phyloP scores from a whole-genome alignment of 2,888 invertebrate species.

The Smittia sp. region DNA sequence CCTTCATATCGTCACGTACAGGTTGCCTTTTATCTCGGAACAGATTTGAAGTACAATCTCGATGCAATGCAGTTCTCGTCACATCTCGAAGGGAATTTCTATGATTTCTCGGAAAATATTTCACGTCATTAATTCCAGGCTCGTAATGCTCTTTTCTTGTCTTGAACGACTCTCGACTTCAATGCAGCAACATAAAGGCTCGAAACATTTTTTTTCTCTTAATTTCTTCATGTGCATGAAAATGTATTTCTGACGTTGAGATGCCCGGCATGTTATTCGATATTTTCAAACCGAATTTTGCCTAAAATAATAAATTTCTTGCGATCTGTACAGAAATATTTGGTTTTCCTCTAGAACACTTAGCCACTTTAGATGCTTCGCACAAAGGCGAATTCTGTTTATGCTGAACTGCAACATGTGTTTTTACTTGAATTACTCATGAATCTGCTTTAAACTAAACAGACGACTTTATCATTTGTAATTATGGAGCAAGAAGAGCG shows the following conservation, averaged over 20 bases:
- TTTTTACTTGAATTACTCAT: slow-evolving; percentile 38
- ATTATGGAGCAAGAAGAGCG: background rate
- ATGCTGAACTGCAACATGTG: slow-evolving; percentile 19
- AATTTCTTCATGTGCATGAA: background rate
- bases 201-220: background rate
- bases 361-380: background rate
- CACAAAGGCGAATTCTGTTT: background rate
- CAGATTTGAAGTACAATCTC: slow-evolving; percentile 20
- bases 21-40: slow-evolving; percentile 24
- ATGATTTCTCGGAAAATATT: slow-evolving; percentile 23
- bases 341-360: slow-evolving; percentile 2
- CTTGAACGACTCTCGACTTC: no score
- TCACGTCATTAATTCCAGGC: slow-evolving; percentile 36
- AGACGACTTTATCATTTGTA: slow-evolving; percentile 30
- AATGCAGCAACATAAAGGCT: no score
- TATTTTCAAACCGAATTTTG: slow-evolving; percentile 8
- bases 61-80: slow-evolving; percentile 22
- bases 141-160: slow-evolving; percentile 12
- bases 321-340: background rate
- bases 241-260: background rate
- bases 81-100: background rate
- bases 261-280: slow-evolving; percentile 3
- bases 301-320: slow-evolving; percentile 10
- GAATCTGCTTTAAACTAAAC: slow-evolving; percentile 21
- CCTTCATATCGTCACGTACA: slow-evolving; percentile 37